These are phyloP conservation scores for Acromyrmex echinatior DNA, from an alignment of 1,140 invertebrate genomes.

Conservation along the genomic window DNA sequence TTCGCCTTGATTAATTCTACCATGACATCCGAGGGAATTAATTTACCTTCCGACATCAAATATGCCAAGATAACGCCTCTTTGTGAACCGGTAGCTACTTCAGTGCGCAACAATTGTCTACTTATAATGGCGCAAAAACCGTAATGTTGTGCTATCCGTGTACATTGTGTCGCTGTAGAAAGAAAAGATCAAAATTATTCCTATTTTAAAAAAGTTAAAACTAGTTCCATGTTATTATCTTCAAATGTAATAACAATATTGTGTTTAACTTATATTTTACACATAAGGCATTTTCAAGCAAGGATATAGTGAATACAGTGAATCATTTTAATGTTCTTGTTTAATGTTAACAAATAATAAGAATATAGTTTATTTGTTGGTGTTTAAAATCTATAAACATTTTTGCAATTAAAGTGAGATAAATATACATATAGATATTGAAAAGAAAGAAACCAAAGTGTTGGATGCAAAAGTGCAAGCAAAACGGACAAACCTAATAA, in stretches of 20 bases:
- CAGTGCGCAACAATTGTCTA: slow-evolving; percentile 63
- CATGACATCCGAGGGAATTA: slow-evolving; percentile 65
- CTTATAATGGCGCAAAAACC: slow-evolving; percentile 55
- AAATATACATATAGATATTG: no score
- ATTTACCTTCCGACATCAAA: slow-evolving; percentile 57
- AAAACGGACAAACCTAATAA: no score
- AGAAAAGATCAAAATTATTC: background rate
- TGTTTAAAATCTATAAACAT: no score
- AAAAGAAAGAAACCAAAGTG: no score
- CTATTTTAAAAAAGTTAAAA: background rate
- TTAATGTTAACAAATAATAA: no score
- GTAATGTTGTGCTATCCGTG: slow-evolving; percentile 56
- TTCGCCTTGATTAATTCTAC: slow-evolving; percentile 66
- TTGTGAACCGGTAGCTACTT: slow-evolving; percentile 49
- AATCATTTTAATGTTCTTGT: no score
- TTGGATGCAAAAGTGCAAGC: no score
- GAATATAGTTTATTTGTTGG: no score
- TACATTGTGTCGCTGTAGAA: slow-evolving; percentile 63
- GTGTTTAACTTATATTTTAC: background rate
- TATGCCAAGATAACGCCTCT: slow-evolving; percentile 61
- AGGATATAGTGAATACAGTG: no score
- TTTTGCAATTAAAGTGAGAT: no score
- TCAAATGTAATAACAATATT: background rate
- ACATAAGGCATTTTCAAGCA: no score
- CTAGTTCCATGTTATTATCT: background rate